Percentiles rank a stretch among this genome's conserved stretches.
These are phyloP conservation scores for Sphyrna mokarran DNA, from an alignment of 2,113 vertebrate genomes.

Conservation along the genomic window DNA sequence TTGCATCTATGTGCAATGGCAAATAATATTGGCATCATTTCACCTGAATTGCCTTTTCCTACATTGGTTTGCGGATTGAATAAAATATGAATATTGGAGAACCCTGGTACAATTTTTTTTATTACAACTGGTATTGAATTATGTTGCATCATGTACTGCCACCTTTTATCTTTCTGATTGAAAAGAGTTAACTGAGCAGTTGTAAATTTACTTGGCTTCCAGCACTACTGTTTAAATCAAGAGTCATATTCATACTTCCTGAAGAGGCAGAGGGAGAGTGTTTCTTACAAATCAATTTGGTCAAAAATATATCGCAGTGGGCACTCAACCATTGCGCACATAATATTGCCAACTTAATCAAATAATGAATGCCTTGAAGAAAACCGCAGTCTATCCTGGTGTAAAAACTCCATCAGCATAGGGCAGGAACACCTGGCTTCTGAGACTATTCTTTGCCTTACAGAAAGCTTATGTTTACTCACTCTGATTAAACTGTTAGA, in stretches of 20 bases:
- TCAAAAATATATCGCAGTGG: conserved; percentile 64
- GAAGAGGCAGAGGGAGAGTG: conserved; percentile 57
- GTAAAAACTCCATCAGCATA: conserved; percentile 59
- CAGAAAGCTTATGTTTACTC: conserved; percentile 32
- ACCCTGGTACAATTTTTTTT: conserved; percentile 59
- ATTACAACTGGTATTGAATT: conserved; percentile 56
- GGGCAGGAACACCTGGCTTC: conserved; percentile 45
- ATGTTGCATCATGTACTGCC: conserved; percentile 44
- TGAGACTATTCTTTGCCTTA: conserved; percentile 45
- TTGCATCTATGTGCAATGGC: not conserved
- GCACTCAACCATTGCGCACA: conserved; percentile 62
- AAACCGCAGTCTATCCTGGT: conserved; percentile 54
- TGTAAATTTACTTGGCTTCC: conserved; percentile 61
- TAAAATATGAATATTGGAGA: conserved; percentile 73
- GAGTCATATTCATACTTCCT: conserved; percentile 58
- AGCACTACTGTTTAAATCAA: conserved; percentile 63
- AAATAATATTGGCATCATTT: conserved; percentile 55
- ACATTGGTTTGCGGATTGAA: conserved; percentile 74
- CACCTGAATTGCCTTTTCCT: conserved; percentile 70
- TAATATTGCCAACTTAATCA: conserved; percentile 72
- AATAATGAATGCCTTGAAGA: conserved; percentile 65
- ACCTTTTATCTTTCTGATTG: conserved; percentile 58
- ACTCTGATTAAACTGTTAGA: conserved; percentile 22
- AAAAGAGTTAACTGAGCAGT: conserved; percentile 57
- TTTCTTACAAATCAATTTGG: conserved; percentile 75